Evolutionary conservation across 2,113 vertebrate species (phyloP), one percentile per base, ranked within the genome.

Genomic region (Dipodomys merriami): DNA sequence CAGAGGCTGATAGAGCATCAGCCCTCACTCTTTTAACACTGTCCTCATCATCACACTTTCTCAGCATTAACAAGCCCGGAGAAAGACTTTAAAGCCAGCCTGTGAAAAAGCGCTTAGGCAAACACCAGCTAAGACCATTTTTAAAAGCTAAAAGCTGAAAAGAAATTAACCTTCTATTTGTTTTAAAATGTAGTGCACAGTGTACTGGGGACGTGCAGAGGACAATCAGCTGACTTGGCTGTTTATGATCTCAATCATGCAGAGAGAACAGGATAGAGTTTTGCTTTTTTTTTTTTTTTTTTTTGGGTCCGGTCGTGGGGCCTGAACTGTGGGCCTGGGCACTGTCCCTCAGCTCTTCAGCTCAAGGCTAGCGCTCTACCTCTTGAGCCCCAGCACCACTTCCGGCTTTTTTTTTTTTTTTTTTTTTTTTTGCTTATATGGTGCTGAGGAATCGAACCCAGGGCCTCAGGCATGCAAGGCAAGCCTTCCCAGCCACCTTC

Each of bases 141-240:
- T 78, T 94, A 65, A 90, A 97, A 95, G 91, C 71, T 94, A 25
- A 64, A 78, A 49, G 73, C 46, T 49, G 85, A 92, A 88, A 67
- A 88, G 76, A 92, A 90, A 95, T 93, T 69, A 93, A 79, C 16
- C 77, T 88, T 86, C 57, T 69, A 90, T 69, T 91, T 95, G 83
- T 68, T 92, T 91, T 57, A 88, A 91, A 87, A 94, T 91, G 79
- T 9, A 67, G 16, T n/a, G 13, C 82, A 72, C 2, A 35, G 84
- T 57, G 20, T 39, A 18, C 8, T 46, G 35, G 87, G 81, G 92
- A 84, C 68, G 77, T 46, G 53, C 6, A 69, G 73, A 94, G 78
- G 82, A 25, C 69, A 88, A 46, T 12, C 35, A 25, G 13, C 62
- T 57, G 81, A 46, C 5, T 49, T 16, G 62, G 35, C 68, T 25